Percentiles rank a stretch among this genome's conserved stretches.
Evolutionary conservation across 2,888 invertebrate species (phyloP).

Genomic region (Hemistola chrysoprasaria): DNA sequence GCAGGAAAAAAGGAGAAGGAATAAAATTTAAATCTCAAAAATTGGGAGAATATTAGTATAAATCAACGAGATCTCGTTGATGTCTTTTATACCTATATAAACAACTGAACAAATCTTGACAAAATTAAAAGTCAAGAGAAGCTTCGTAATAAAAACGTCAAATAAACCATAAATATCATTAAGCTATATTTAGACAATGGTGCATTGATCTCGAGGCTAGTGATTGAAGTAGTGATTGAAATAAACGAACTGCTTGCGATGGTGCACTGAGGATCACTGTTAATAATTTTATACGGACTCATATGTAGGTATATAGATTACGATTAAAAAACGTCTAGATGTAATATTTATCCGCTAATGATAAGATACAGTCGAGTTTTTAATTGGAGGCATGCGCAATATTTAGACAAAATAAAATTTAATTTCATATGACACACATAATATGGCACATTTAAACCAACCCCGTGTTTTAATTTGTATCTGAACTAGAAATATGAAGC

Average conservation of each 20-base stretch:
- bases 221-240: conserved; percentile 7
- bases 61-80: conserved; percentile 14
- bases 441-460: no score
- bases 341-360: no score
- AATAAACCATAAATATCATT: conserved; percentile 20
- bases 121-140: conserved; percentile 19
- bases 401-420: no score
- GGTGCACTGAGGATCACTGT: conserved; percentile 11
- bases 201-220: conserved; percentile 56
- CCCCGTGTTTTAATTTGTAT: no score
- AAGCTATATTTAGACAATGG: conserved; percentile 59
- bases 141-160: conserved; percentile 19
- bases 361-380: no score
- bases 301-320: no score
- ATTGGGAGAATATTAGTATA: no score
- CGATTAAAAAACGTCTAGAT: no score
- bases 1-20: not conserved
- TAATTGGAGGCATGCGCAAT: no score
- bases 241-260: not conserved
- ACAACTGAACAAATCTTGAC: conserved; percentile 2
- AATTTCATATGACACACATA: no score
- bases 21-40: not conserved
- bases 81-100: conserved; percentile 14
- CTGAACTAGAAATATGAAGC: no score
- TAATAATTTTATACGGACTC: no score